A percentile compares a stretch with the other conserved stretches of the same genome.
Conservation (phyloP, 2,888 invertebrate species). For the Ennomos fuscantarius region DNA sequence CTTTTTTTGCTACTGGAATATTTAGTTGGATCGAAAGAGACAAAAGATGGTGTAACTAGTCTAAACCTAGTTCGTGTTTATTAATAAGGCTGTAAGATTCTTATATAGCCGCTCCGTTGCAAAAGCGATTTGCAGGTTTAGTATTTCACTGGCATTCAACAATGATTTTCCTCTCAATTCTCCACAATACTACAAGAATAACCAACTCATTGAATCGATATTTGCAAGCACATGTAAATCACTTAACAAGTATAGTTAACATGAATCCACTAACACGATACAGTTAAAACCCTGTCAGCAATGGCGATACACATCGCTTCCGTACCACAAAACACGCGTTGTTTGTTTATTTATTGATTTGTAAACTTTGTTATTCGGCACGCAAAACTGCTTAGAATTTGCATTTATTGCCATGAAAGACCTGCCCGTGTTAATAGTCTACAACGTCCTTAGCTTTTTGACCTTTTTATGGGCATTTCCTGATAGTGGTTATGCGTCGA, state of each 20-base stretch:
- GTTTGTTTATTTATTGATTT: constrained; percentile 29
- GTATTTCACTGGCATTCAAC: constrained; percentile 17
- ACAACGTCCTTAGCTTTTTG: constrained; percentile 39
- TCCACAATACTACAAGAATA: constrained; percentile 16
- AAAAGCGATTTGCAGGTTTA: constrained; percentile 15
- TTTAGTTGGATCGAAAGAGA: too few relatives aligned
- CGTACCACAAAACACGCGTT: constrained; percentile 21
- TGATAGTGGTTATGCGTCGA: constrained; percentile 41
- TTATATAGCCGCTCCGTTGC: constrained; percentile 5
- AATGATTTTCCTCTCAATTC: constrained; percentile 1
- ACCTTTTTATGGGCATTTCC: constrained; percentile 52
- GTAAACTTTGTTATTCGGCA: constrained; percentile 14
- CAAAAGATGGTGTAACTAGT: too few relatives aligned
- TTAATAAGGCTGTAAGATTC: constrained; percentile 19
- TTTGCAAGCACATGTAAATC: constrained; percentile 29
- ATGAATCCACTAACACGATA: constrained; percentile 25
- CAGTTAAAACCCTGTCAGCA: constrained; percentile 24
- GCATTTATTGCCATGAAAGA: constrained; percentile 14
- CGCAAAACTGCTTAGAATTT: constrained; percentile 19
- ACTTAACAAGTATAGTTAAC: constrained; percentile 27
- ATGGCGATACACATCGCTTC: constrained; percentile 23
- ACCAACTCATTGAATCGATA: constrained; percentile 13
- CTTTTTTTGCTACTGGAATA: too few relatives aligned
- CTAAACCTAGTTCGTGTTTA: too few relatives aligned
- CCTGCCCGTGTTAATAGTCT: constrained; percentile 13